Base-by-base conservation (phyloP, 1,140 invertebrate species). In the Asbolus verrucosus region DNA sequence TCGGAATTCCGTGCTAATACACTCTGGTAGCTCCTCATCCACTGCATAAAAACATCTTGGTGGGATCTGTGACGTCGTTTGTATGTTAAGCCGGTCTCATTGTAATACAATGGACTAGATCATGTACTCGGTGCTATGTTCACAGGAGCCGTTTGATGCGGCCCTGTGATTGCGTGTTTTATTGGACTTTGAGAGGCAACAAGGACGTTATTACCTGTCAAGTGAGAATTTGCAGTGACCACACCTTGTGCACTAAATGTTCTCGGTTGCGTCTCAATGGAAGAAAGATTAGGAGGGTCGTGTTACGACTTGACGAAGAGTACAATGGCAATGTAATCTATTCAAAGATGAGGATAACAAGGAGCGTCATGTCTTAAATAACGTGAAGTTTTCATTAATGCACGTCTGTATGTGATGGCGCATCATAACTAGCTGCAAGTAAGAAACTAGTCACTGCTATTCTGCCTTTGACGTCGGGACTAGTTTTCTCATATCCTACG, bases 61-160 rank as follows among this genome's bases (percentile, higher is more conserved):
- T 8, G 8, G n/a, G 15, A 41, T 46, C 41, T 16, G 9, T n/a
- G 14, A 14, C 8, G 21, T 27, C 46, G 46, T 54, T 54, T 54
- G 46, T 54, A 54, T 54, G 46, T 24, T 27, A 54, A 54, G 1
- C 19, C 46, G 46, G 19, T n/a, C 21, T 54, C 46, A 54, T 54
- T 54, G 46, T 54, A 54, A 54, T 54, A 54, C 46, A 54, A 54
- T 54, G 21, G 46, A n/a, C n/a, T n/a, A n/a, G n/a, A n/a, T n/a
- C n/a, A n/a, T n/a, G n/a, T n/a, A n/a, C 41, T 14, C 16, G 33
- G 33, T 41, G 13, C 11, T 41, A 15, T 11, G 14, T 11, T 41
- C 39, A 41, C 39, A 41, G n/a, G 39, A 41, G 41, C 16, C 41
- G 41, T 46, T 46, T 46, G 15, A 46, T 46, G 14, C 41, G 18